Conservation (phyloP, 2,888 invertebrate species). For the Seira musarum region DNA sequence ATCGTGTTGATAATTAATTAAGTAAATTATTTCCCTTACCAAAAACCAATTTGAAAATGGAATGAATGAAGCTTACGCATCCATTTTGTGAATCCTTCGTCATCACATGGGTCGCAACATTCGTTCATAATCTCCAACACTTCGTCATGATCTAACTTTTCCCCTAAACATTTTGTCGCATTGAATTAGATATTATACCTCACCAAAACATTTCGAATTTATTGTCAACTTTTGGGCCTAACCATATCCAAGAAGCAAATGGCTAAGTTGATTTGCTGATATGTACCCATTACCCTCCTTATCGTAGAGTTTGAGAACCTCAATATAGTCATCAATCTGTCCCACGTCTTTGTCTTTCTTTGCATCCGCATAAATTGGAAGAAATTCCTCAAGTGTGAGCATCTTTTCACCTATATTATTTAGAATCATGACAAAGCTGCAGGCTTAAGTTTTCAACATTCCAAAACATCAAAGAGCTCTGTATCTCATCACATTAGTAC, state of each 20-base stretch:
- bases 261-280: constrained; percentile 96
- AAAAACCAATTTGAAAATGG: background rate
- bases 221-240: constrained; percentile 71
- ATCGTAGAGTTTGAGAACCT: constrained; percentile 99
- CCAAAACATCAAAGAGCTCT: no score
- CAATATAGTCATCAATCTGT: constrained; percentile 98
- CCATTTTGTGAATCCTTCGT: constrained; percentile 94
- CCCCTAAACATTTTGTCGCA: constrained; percentile 82
- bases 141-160: constrained; percentile 84
- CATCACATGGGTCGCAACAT: constrained; percentile 93
- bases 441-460: no score
- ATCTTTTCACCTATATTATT: constrained; percentile 80
- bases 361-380: constrained; percentile 96
- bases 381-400: constrained; percentile 96
- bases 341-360: constrained; percentile 99
- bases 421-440: background rate
- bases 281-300: constrained; percentile 97
- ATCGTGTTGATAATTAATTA: background rate
- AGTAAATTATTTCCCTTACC: background rate
- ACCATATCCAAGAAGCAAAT: constrained; percentile 96
- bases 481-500: no score
- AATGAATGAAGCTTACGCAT: constrained; percentile 83
- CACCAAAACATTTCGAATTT: background rate
- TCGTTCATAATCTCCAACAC: constrained; percentile 85
- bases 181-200: background rate